Conservation (phyloP, 1,140 invertebrate genomes). For the Antheraea pernyi region DNA sequence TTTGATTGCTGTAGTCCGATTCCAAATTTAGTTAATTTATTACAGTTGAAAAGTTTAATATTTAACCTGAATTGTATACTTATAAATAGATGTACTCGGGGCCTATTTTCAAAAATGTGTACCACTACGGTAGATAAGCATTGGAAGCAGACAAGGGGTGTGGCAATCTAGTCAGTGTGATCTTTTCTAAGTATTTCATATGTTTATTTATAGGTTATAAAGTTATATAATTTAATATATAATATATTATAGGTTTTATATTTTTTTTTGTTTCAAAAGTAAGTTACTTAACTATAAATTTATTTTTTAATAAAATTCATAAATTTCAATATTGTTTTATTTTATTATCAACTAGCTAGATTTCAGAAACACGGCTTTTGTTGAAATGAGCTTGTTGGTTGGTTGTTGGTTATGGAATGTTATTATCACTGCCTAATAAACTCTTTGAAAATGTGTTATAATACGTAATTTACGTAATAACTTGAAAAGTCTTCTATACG, state of each 20-base stretch:
- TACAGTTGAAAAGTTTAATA: no score
- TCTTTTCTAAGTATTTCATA: slow-evolving; percentile 47
- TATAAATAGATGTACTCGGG: not conserved
- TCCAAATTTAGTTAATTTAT: no score
- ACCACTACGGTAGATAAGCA: slow-evolving; percentile 11
- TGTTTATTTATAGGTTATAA: not conserved
- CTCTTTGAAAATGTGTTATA: no score
- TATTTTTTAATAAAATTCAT: slow-evolving; percentile 29
- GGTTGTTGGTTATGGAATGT: no score
- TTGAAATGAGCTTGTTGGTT: no score
- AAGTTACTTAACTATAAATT: slow-evolving; percentile 24
- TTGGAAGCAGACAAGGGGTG: slow-evolving; percentile 67
- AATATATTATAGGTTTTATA: slow-evolving; percentile 11
- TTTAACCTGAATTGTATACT: no score
- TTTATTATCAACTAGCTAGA: not conserved
- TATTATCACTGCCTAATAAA: no score
- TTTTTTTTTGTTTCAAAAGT: slow-evolving; percentile 6
- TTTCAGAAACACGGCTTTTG: no score
- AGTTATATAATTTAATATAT: not conserved
- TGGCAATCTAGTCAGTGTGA: slow-evolving; percentile 77
- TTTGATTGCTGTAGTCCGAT: no score
- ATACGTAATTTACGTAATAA: no score
- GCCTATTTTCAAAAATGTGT: not conserved
- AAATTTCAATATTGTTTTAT: slow-evolving; percentile 22
- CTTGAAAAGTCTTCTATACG: no score